Conservation (phyloP, 2,113 vertebrate genomes). For the Pongo abelii region DNA sequence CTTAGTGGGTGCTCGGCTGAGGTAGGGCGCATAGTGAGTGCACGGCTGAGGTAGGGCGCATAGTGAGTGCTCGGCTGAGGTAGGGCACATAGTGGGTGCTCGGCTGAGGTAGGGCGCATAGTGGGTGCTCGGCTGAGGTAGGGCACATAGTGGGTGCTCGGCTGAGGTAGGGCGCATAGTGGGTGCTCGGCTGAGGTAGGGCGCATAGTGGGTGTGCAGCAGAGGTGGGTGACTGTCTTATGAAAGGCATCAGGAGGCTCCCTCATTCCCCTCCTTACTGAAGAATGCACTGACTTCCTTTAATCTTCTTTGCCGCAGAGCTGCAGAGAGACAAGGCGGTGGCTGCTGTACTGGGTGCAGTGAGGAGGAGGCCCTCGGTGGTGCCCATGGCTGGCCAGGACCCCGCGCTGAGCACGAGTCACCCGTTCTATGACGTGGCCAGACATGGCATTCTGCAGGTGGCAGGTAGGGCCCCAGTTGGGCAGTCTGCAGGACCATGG, state of each 20-base stretch:
- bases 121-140: neutral
- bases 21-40: neutral
- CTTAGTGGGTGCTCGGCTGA: neutral
- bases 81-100: too few species aligned
- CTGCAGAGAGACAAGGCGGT: constrained; percentile 84
- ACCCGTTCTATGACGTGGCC: constrained; percentile 91
- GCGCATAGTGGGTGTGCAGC: fast-evolving
- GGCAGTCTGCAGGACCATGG: fast-evolving
- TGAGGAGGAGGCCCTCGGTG: neutral
- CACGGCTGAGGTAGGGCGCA: neutral
- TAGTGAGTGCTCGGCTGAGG: too few species aligned
- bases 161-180: neutral
- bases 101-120: fast-evolving
- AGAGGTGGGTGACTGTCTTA: neutral
- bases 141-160: neutral
- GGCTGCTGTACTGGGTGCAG: constrained; percentile 14
- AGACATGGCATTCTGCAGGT: constrained; percentile 92
- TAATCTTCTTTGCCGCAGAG: constrained; percentile 74
- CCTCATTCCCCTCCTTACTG: fast-evolving
- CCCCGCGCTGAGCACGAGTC: constrained; percentile 78
- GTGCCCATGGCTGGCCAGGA: neutral
- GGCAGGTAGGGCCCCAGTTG: constrained; percentile 81
- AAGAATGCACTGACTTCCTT: neutral
- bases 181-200: neutral
- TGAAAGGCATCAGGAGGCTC: neutral